These are phyloP conservation scores for Acanthornis magna DNA, from an alignment of 2,797 vertebrate genomes.

Conservation along the genomic window DNA sequence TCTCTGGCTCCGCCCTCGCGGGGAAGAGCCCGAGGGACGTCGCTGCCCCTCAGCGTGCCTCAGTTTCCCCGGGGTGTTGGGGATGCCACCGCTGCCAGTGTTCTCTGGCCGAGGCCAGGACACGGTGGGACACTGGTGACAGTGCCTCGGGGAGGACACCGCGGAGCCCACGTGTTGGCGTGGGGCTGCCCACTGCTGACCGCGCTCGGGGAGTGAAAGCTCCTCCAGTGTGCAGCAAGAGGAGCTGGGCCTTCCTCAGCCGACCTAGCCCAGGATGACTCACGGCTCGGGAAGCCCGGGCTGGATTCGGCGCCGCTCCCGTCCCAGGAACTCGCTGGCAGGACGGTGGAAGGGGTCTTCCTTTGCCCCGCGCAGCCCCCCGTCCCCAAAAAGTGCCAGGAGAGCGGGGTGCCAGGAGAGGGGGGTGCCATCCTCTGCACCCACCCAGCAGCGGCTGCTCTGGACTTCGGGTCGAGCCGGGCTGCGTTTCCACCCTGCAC, in stretches of 20 bases:
- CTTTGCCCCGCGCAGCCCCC: not conserved
- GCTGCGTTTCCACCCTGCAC: not conserved
- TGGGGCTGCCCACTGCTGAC: not conserved
- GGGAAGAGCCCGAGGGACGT: not conserved
- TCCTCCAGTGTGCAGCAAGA: not conserved
- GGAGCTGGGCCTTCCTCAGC: not conserved
- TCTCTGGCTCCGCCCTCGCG: rapidly evolving
- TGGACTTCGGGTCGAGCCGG: not conserved
- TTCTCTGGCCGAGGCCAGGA: not conserved
- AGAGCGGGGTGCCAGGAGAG: not conserved
- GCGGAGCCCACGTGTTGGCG: rapidly evolving
- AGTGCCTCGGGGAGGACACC: not conserved
- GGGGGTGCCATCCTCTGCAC: not conserved
- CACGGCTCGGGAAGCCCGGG: not conserved
- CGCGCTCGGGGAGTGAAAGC: not conserved
- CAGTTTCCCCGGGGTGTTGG: not conserved
- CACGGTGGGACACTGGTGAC: not conserved
- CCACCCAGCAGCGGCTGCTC: not conserved
- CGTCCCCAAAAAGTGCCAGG: not conserved
- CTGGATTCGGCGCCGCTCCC: not conserved
- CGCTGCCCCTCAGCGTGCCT: not conserved
- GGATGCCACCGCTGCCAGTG: rapidly evolving
- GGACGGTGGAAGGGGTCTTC: not conserved
- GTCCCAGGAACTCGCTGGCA: rapidly evolving
- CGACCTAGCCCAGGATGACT: not conserved